These are phyloP conservation scores for Pterocles orientalis DNA, from an alignment of 2,113 vertebrate genomes.

Conservation along the genomic window DNA sequence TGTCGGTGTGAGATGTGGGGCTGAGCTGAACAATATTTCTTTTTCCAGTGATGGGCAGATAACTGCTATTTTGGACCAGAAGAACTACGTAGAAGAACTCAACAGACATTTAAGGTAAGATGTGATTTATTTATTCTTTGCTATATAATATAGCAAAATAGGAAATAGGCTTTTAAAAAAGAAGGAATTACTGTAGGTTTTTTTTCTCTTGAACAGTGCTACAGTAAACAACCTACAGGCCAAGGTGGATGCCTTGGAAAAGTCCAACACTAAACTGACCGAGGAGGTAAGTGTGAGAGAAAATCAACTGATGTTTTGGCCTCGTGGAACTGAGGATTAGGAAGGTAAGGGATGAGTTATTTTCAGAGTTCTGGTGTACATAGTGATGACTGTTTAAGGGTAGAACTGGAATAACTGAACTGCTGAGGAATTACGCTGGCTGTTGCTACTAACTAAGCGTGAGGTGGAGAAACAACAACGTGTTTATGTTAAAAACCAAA, in stretches of 20 bases:
- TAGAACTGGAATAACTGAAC: background rate
- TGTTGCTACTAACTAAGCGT: background rate
- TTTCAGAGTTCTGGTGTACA: background rate
- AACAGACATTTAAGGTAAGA: constrained; percentile 95
- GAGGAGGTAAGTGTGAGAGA: constrained; percentile 84
- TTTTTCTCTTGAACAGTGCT: constrained; percentile 79
- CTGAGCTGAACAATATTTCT: background rate
- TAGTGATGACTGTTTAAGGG: background rate
- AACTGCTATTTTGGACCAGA: constrained; percentile 98
- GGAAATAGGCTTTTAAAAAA: background rate
- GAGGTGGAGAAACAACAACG: background rate
- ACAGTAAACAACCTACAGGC: constrained; percentile 98
- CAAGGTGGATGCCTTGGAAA: constrained; percentile 96
- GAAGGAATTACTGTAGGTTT: background rate
- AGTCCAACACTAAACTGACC: constrained; percentile 97
- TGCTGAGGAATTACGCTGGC: background rate
- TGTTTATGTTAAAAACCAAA: background rate
- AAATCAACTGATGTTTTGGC: background rate
- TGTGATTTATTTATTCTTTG: background rate
- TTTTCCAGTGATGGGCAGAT: constrained; percentile 91
- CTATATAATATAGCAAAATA: background rate
- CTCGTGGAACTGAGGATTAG: background rate
- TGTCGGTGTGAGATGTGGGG: no score
- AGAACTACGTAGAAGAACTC: constrained; percentile 98
- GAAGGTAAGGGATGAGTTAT: background rate